A percentile compares a stretch with the other conserved stretches of the same genome.
Conservation (phyloP, 1,140 invertebrate genomes). For the Papilio dardanus region DNA sequence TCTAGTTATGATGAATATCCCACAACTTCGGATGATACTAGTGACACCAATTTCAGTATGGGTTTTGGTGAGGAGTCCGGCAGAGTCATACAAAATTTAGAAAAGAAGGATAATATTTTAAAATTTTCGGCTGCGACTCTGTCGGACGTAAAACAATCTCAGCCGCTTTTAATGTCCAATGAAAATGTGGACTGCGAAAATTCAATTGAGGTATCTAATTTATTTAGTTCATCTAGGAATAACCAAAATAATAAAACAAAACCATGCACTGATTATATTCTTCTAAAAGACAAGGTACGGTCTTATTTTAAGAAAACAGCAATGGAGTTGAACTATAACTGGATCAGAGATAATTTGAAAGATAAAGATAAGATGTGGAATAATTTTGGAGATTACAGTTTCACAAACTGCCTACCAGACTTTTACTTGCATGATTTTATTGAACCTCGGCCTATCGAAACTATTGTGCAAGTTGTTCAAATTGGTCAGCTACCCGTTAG, state of each 20-base stretch:
- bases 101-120: constrained; percentile 65
- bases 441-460: constrained; percentile 51
- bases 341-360: constrained; percentile 49
- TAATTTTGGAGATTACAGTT: constrained; percentile 36
- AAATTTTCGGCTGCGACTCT: constrained; percentile 81
- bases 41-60: constrained; percentile 77
- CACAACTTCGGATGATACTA: constrained; percentile 45
- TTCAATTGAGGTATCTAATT: constrained; percentile 40
- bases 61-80: constrained; percentile 83
- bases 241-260: constrained; percentile 57
- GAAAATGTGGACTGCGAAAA: constrained; percentile 49
- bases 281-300: constrained; percentile 65
- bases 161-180: constrained; percentile 75
- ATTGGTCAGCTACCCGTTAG: constrained; percentile 78
- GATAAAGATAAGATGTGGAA: constrained; percentile 43
- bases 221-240: constrained; percentile 43
- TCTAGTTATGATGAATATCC: constrained; percentile 48
- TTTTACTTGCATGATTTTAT: constrained; percentile 65
- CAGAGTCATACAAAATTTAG: constrained; percentile 80
- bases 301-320: constrained; percentile 65
- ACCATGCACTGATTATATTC: constrained; percentile 56
- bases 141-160: constrained; percentile 81
- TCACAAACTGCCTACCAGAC: constrained; percentile 52
- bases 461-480: constrained; percentile 76
- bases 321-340: constrained; percentile 55